A percentile compares a stretch with the other conserved stretches of the same genome.
These are phyloP conservation scores for Arenicola marina DNA, from an alignment of 2,888 invertebrate species.

Conservation along the genomic window DNA sequence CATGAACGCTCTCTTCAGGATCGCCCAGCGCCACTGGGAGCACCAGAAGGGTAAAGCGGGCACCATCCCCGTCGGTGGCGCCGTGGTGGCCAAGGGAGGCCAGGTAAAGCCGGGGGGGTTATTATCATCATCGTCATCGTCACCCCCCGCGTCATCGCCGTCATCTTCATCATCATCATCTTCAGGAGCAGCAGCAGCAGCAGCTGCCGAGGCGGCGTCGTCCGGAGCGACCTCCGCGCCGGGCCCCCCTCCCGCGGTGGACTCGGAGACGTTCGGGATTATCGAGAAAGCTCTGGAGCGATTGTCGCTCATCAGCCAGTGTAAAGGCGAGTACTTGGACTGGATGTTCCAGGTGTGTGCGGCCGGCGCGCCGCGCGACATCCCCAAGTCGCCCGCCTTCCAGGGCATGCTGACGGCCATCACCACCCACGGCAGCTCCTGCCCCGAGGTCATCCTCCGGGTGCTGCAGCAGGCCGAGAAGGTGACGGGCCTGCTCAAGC, in stretches of 20 bases:
- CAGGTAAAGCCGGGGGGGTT: not conserved
- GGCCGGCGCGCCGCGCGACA: conserved; percentile 6
- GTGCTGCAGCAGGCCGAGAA: conserved; percentile 21
- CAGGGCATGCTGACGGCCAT: conserved; percentile 6
- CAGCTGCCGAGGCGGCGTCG: not conserved
- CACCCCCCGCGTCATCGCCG: too few relatives aligned
- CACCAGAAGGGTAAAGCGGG: not conserved
- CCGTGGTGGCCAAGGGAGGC: not conserved
- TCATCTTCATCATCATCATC: too few relatives aligned
- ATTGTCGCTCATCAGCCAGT: conserved; percentile 8
- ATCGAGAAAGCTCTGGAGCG: conserved; percentile 16
- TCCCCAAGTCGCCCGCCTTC: conserved; percentile 13
- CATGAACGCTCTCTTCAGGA: conserved; percentile 14
- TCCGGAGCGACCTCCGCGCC: too few relatives aligned
- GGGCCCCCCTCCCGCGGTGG: too few relatives aligned
- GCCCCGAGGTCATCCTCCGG: conserved; percentile 18
- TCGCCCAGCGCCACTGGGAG: conserved; percentile 14
- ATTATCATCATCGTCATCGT: too few relatives aligned
- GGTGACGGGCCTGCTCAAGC: conserved; percentile 5
- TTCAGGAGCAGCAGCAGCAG: too few relatives aligned
- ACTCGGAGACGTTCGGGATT: conserved; percentile 13
- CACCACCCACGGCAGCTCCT: not conserved
- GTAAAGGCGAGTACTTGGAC: conserved; percentile 14
- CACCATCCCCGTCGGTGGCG: not conserved
- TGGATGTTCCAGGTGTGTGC: conserved; percentile 18